These are phyloP conservation scores for Heliothis virescens DNA, from an alignment of 1,140 invertebrate genomes.

Conservation along the genomic window DNA sequence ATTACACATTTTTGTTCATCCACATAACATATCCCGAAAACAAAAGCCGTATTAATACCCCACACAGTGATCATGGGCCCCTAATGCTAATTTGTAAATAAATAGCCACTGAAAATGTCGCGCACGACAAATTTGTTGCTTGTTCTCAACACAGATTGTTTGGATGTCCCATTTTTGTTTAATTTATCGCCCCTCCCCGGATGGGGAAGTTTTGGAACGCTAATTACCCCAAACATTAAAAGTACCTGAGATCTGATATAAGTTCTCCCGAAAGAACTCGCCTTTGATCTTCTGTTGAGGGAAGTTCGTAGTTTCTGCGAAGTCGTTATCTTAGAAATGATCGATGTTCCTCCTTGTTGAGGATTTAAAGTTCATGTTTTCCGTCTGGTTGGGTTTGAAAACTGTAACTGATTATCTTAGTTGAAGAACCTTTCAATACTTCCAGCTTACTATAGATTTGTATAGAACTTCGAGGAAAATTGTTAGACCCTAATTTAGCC, in stretches of 20 bases:
- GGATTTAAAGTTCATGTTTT: slow-evolving; percentile 28
- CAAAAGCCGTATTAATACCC: neutral
- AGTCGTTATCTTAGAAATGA: slow-evolving; percentile 18
- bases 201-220: slow-evolving; percentile 43
- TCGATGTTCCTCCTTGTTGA: slow-evolving; percentile 17
- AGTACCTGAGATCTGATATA: slow-evolving; percentile 46
- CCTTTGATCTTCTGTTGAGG: slow-evolving; percentile 10
- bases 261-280: slow-evolving; percentile 37
- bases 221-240: slow-evolving; percentile 51
- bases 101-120: slow-evolving; percentile 36
- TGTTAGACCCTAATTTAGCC: neutral
- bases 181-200: slow-evolving; percentile 47
- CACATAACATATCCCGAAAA: neutral
- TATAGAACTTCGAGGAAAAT: too few species aligned
- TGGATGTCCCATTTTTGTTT: slow-evolving; percentile 53
- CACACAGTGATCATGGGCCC: neutral
- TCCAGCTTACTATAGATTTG: neutral
- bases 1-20: too few species aligned
- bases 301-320: slow-evolving; percentile 10
- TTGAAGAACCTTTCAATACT: neutral
- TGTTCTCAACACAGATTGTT: slow-evolving; percentile 51
- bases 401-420: slow-evolving; percentile 17
- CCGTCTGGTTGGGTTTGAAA: neutral
- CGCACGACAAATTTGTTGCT: slow-evolving; percentile 44
- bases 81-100: slow-evolving; percentile 45